A percentile compares a stretch with the other conserved stretches of the same genome.
Evolutionary conservation across 2,888 invertebrate species (phyloP).

Genomic region (Ennomos quercinarius): DNA sequence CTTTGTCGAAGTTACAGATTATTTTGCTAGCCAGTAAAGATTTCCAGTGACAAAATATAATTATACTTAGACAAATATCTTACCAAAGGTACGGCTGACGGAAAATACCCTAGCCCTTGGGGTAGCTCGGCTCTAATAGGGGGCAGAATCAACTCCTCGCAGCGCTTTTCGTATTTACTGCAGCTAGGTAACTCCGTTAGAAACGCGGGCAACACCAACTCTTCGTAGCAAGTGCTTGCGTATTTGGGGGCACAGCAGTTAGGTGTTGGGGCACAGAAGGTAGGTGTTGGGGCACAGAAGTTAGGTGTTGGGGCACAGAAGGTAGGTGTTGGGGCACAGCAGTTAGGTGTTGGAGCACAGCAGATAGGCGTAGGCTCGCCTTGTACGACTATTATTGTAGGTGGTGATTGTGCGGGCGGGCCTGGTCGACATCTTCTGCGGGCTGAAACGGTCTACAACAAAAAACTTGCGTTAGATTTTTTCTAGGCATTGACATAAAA

Average conservation of each 20-base stretch:
- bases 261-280: no score
- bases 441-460: constrained; percentile 33
- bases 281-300: no score
- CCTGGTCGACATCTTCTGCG: constrained; percentile 12
- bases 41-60: no score
- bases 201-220: no score
- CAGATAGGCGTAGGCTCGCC: constrained; percentile 37
- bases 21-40: no score
- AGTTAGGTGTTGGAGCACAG: not conserved
- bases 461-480: not conserved
- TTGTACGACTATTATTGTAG: constrained; percentile 29
- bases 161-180: constrained; percentile 4
- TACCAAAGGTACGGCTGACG: constrained; percentile 49
- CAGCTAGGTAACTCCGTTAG: no score
- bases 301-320: no score
- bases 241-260: no score
- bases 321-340: no score
- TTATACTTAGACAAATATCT: not conserved
- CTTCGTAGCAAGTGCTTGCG: no score
- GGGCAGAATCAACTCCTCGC: constrained; percentile 52
- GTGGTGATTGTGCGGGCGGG: constrained; percentile 14
- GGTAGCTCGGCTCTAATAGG: constrained; percentile 55
- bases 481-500: no score
- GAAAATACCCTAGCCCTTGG: constrained; percentile 54
- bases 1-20: no score